Percentiles rank a stretch among this genome's conserved stretches.
phyloP scores from a whole-genome alignment of 2,888 invertebrate species.

The Falcaria lacertinaria region DNA sequence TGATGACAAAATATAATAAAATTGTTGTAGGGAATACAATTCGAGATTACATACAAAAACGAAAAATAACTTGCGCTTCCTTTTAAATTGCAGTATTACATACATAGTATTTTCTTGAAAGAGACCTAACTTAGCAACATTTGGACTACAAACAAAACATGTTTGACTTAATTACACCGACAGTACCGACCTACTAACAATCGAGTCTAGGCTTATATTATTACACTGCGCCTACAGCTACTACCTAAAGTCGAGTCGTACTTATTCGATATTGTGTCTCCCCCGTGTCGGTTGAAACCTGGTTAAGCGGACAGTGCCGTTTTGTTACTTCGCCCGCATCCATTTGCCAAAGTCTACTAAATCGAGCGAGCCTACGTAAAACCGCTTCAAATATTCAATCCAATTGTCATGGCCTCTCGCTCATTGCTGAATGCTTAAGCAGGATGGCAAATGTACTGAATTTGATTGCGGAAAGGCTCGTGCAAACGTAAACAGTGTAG shows the following conservation, averaged over 20 bases:
- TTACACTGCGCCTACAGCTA: too few relatives aligned
- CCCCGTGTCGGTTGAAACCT: conserved; percentile 4
- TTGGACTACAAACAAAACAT: too few relatives aligned
- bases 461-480: not conserved
- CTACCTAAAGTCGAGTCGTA: not conserved
- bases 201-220: too few relatives aligned
- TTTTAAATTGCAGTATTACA: too few relatives aligned
- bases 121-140: too few relatives aligned
- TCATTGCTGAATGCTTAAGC: not conserved
- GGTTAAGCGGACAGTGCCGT: conserved; percentile 22
- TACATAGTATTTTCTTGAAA: too few relatives aligned
- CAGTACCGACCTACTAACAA: too few relatives aligned
- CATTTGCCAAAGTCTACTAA: conserved; percentile 35
- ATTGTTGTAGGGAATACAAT: too few relatives aligned
- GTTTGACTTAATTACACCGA: too few relatives aligned
- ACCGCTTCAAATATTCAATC: conserved; percentile 19
- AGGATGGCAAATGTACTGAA: not conserved
- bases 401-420: conserved; percentile 4
- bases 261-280: not conserved
- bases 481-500: not conserved
- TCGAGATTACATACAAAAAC: too few relatives aligned
- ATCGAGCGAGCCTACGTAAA: conserved; percentile 13
- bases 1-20: too few relatives aligned
- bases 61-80: too few relatives aligned
- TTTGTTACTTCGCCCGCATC: conserved; percentile 42